Base-by-base conservation (phyloP, 64 coral and sea anemone species). In the Dendronephthya gigantea region DNA sequence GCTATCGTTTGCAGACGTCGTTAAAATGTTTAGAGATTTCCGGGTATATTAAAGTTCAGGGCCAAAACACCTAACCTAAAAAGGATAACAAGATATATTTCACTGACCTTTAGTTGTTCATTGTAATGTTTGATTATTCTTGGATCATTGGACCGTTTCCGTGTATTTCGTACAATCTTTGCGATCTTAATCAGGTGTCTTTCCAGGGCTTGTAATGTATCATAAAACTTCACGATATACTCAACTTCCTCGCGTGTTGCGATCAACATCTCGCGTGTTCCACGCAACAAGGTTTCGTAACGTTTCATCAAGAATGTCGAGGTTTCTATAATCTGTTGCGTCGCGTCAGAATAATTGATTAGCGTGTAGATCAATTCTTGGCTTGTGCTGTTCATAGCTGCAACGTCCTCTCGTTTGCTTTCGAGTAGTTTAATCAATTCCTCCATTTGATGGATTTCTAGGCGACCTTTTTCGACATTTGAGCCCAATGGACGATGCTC, bases 121-220 rank as follows among this genome's bases (percentile, higher is more conserved):
- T 79, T 79, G 72, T 79, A 79, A 79, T 79, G 72, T 34, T 79
- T 79, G 27, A 79, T 34, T 17, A 79, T 79, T 19, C 72, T 79
- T 29, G 72, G 32, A 35, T 79, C 72, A 79, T 33, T 79, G 2
- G 72, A 79, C 22, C 72, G 72, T 79, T 79, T 79, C 13, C 72
- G 19, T 79, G 72, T 79, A 19, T 39, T 79, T 15, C 72, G 25
- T 8, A 79, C 72, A 39, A 79, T 79, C 72, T 79, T 79, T 15
- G 72, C 72, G 0, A 79, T 79, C 32, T 35, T 79, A 17, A 79
- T 79, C 25, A 79, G 36, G 14, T 79, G 72, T 35, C 72, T 34
- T 79, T 79, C 72, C 25, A 79, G 72, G 4, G 72, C 72, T 79
- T 79, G 72, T 16, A 79, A 39, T 15, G 36, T 79, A 19, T 79